phyloP scores from a whole-genome alignment of 2,797 vertebrate species.

The Channa striata region DNA sequence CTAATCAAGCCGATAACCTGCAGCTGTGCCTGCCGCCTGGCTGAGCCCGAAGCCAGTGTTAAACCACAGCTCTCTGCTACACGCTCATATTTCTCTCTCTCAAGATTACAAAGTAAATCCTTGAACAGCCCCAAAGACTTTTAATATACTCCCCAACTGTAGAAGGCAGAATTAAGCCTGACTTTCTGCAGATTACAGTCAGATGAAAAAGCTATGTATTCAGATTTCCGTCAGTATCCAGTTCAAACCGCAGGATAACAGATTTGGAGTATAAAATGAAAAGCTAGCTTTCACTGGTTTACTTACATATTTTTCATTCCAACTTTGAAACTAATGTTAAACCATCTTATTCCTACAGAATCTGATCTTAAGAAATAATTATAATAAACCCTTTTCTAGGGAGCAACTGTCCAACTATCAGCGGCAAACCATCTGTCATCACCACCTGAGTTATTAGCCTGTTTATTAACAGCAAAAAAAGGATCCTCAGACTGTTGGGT shows the following conservation, averaged over 20 bases:
- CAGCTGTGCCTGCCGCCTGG: constrained; percentile 58
- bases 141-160: constrained; percentile 20
- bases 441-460: too few species aligned
- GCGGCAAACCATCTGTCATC: too few species aligned
- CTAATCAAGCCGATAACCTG: constrained; percentile 73
- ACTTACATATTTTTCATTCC: too few species aligned
- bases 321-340: background rate
- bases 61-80: constrained; percentile 26
- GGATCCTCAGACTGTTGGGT: too few species aligned
- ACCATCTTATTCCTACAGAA: background rate
- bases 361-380: background rate
- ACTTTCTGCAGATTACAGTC: constrained; percentile 24
- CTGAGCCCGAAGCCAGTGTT: constrained; percentile 34
- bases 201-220: constrained; percentile 3
- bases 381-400: background rate
- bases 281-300: background rate
- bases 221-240: constrained; percentile 2
- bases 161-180: constrained; percentile 19
- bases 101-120: constrained; percentile 45
- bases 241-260: background rate
- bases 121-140: constrained; percentile 25
- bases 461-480: too few species aligned
- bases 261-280: constrained; percentile 1
- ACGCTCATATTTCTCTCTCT: constrained; percentile 29
- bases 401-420: background rate